These are phyloP conservation scores for Avahi laniger DNA, from an alignment of 2,797 vertebrate genomes.

Conservation along the genomic window DNA sequence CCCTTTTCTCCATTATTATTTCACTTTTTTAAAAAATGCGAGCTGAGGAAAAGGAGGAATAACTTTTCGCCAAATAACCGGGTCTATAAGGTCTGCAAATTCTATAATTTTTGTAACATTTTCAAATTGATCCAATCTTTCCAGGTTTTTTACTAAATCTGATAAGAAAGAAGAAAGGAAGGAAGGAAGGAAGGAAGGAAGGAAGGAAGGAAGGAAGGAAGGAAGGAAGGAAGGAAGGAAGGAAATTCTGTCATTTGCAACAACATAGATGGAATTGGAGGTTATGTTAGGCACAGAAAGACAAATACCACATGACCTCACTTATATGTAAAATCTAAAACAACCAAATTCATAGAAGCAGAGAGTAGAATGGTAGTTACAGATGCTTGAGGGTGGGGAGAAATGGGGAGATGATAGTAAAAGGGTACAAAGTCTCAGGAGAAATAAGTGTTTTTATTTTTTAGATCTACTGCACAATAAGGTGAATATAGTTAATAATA, in stretches of 20 bases:
- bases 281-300: neutral
- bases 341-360: neutral
- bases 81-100: neutral
- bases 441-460: neutral
- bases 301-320: neutral
- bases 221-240: too few species aligned
- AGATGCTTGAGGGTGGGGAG: neutral
- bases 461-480: neutral
- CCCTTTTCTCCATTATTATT: neutral
- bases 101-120: neutral
- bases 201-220: too few species aligned
- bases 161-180: neutral
- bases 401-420: neutral
- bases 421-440: neutral
- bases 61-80: neutral
- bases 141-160: neutral
- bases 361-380: neutral
- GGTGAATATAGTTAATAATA: neutral
- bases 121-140: neutral
- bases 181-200: fast-evolving
- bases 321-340: neutral
- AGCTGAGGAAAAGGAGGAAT: neutral
- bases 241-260: neutral
- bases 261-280: neutral
- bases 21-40: neutral